Percentiles rank a stretch among this genome's conserved stretches.
These are phyloP conservation scores for Dolichallabes microphthalmus DNA, from an alignment of 2,113 vertebrate genomes.

Conservation along the genomic window DNA sequence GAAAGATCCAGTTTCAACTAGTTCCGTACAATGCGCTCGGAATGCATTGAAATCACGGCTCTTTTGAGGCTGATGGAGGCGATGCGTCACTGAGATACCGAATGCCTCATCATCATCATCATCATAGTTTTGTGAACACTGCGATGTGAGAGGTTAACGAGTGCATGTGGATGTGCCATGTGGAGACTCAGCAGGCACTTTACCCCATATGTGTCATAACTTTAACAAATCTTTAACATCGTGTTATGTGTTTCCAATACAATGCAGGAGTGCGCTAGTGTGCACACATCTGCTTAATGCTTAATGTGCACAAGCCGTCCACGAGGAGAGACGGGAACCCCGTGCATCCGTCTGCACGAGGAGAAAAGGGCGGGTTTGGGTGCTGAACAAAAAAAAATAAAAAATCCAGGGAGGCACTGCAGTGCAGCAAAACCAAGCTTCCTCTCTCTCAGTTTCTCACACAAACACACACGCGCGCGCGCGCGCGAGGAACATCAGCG, in stretches of 20 bases:
- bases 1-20: constrained; percentile 74
- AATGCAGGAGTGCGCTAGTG: background rate
- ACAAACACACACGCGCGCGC: background rate
- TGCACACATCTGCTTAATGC: background rate
- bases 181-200: background rate
- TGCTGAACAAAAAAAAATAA: constrained; percentile 45
- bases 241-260: background rate
- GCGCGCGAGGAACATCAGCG: background rate
- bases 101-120: background rate
- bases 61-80: constrained; percentile 4
- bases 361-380: constrained; percentile 30
- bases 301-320: background rate
- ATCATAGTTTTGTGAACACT: too few relatives aligned
- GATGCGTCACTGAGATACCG: background rate
- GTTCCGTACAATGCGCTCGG: constrained; percentile 58
- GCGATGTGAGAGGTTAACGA: background rate
- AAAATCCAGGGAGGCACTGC: constrained; percentile 61
- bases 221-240: background rate
- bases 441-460: constrained; percentile 21
- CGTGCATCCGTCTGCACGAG: background rate
- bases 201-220: too few relatives aligned
- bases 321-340: constrained; percentile 49
- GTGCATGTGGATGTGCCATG: background rate
- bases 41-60: constrained; percentile 35
- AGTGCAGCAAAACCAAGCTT: constrained; percentile 74